Evolutionary conservation across 2,797 vertebrate genomes (phyloP), one percentile per base, ranked within the genome.

Genomic region (Psittacula echo): DNA sequence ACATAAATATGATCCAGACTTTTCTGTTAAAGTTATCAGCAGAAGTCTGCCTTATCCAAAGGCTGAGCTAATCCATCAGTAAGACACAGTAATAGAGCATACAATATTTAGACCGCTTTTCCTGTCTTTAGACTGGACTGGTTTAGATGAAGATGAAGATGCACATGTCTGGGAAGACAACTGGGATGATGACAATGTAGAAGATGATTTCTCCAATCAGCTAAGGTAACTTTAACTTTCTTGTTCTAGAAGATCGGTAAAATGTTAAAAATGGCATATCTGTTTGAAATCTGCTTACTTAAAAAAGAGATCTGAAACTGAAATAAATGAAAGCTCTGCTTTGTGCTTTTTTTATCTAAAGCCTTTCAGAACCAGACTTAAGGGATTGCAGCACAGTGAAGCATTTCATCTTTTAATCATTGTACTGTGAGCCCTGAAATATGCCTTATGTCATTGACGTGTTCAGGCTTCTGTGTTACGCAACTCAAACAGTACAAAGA

Each of bases 141-240:
- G 99, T 78, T 98, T 99, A 97, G 99, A 99, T 88, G 99, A 99
- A 97, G 99, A 99, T 92, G 99, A 99, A 96, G 99, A 99, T 94
- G 99, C 99, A 22, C 99, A 99, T 47, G 99, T 99, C 65, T 99
- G 99, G 99, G 99, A 99, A 93, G 99, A 99, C 97, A 99, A 99
- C 90, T 99, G 99, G 99, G 99, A 99, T 80, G 99, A 99, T 94
- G 99, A 99, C 97, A 99, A 99, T 9, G 99, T 99, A 54, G 99
- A 99, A 89, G 99, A 99, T 93, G 99, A 99, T 96, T 99, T 99
- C 96, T 99, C 99, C 73, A 99, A 99, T 97, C 99, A 99, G 86
- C 97, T 99, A 96, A 98, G 99, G 99, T 99, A 94, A 98, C 51
- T 77, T 82, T 75, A 87, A 73, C 24, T 72, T 67, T 1, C 16